A percentile compares a stretch with the other conserved stretches of the same genome.
These are phyloP conservation scores for Ara ararauna DNA, from an alignment of 2,797 vertebrate genomes.

Conservation along the genomic window DNA sequence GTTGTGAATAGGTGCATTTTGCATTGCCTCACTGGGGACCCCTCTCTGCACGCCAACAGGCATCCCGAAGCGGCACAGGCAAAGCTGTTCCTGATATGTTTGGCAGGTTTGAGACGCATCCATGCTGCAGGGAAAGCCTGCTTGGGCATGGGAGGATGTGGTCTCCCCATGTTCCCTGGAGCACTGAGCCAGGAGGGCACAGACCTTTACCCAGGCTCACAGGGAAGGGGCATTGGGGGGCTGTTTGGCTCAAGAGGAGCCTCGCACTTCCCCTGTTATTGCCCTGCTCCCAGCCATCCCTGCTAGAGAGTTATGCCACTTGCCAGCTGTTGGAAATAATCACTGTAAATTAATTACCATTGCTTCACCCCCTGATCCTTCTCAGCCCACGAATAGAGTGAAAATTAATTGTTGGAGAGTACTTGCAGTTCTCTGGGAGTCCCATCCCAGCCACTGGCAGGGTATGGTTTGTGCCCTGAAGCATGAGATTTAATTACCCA, in stretches of 20 bases:
- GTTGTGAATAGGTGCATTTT: not conserved
- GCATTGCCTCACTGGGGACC: not conserved
- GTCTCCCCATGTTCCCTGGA: accelerated
- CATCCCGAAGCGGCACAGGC: accelerated
- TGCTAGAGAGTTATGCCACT: slow-evolving; percentile 27
- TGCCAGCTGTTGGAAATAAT: slow-evolving; percentile 73
- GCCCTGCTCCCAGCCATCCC: not conserved
- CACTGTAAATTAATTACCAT: slow-evolving; percentile 69
- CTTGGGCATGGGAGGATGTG: accelerated
- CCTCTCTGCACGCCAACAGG: not conserved
- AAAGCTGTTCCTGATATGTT: not conserved
- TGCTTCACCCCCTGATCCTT: slow-evolving; percentile 59
- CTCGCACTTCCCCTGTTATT: not conserved
- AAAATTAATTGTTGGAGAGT: slow-evolving; percentile 71
- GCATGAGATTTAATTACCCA: slow-evolving; percentile 59
- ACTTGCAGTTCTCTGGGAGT: slow-evolving; percentile 58
- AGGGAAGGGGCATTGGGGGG: not conserved
- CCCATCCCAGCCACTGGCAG: slow-evolving; percentile 39
- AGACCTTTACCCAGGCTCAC: not conserved
- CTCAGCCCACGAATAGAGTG: slow-evolving; percentile 48
- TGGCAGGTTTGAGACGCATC: not conserved
- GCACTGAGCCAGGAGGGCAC: not conserved
- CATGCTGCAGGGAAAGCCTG: accelerated
- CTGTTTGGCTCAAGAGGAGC: not conserved
- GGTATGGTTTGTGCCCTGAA: slow-evolving; percentile 54